Percentiles rank a stretch among this genome's conserved stretches.
Conservation (phyloP, 2,888 invertebrate species). For the Protula sp. region DNA sequence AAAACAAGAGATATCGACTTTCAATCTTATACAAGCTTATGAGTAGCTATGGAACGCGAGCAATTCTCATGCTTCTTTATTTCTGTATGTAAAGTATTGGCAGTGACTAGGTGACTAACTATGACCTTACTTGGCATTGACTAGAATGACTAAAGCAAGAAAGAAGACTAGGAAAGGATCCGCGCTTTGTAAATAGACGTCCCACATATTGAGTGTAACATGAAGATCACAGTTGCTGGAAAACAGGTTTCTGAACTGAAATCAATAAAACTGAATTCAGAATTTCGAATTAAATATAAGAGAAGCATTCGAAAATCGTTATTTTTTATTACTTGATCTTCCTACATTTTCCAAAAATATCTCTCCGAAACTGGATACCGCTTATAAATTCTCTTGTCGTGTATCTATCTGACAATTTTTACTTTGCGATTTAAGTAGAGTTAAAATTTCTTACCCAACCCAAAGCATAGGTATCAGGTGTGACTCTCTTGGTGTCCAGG, state of each 20-base stretch:
- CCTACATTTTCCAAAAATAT: no score
- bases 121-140: conserved; percentile 73
- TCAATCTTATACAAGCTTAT: no score
- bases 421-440: no score
- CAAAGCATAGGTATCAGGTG: conserved; percentile 82
- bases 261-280: conserved; percentile 13
- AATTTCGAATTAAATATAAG: no score
- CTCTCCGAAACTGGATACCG: no score
- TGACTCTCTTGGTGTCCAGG: conserved; percentile 89
- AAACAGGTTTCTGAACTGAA: conserved; percentile 76
- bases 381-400: no score
- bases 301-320: background rate
- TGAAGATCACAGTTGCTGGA: conserved; percentile 78
- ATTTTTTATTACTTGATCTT: background rate
- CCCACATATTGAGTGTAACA: conserved; percentile 88
- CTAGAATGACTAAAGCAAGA: conserved; percentile 85
- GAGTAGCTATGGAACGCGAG: no score
- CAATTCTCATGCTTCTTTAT: no score
- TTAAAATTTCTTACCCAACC: conserved; percentile 69
- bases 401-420: no score
- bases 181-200: conserved; percentile 88
- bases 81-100: no score
- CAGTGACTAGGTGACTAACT: no score
- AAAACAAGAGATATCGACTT: no score
- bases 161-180: conserved; percentile 97